Base-by-base conservation (phyloP, 2,113 vertebrate species). In the Rostratula benghalensis region DNA sequence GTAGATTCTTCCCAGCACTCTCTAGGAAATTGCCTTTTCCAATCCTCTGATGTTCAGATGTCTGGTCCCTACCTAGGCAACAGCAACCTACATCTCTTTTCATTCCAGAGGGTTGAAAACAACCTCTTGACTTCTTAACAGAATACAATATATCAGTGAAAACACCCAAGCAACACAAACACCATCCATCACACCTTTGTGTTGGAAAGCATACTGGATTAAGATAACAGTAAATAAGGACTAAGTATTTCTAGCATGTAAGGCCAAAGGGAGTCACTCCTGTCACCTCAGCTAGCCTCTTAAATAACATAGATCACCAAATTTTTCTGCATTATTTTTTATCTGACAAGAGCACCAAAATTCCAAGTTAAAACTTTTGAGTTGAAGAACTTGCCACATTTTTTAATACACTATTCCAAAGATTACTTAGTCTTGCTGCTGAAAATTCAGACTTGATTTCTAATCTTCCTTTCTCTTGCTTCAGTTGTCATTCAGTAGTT, bases 41-140 rank as follows among this genome's bases (percentile, higher is more conserved):
- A 75, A 0, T 7, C 3, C 7, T 43, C 20, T 80, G 37, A 19
- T 6, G 4, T 18, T 43, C 48, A 3, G 12, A 41, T 2, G 0
- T 30, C 31, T 83, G 19, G 20, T 78, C 6, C 20, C 31, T 46
- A 20, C 20, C 13, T 33, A 54, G 7, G 7, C 17, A 88, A 59
- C 10, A 56, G 25, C 31, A 67, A 14, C 11, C 28, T 67, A 16
- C 11, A 24, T 3, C 28, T 10, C 4, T 54, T 82, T 67, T 67
- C 23, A 30, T 81, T 87, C 25, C 18, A 51, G 9, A 45, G 2
- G 5, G 7, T 33, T 78, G 56, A 84, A 89, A n/a, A 7, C n/a
- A 87, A 67, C 4, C 4, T 82, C 19, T 59, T 63, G 2, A 19
- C 6, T 68, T 73, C 57, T 51, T 53, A 43, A 48, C 35, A 23